phyloP scores from a whole-genome alignment of 2,113 vertebrate species.

The Phodopus roborovskii region DNA sequence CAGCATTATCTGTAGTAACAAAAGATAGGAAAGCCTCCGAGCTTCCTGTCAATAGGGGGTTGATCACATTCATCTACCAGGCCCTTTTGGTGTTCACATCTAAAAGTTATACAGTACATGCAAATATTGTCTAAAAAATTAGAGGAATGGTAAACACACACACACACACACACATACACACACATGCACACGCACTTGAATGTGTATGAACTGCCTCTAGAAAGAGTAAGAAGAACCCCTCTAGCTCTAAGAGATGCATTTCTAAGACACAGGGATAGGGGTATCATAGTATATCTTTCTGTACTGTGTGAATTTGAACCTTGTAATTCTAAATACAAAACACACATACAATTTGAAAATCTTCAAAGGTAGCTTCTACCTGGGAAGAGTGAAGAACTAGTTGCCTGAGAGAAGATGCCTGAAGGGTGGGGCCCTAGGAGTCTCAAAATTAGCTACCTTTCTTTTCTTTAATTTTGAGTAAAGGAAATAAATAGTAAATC shows the following conservation, averaged over 20 bases:
- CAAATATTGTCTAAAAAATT: neutral
- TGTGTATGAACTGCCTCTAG: neutral
- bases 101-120: neutral
- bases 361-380: slow-evolving; percentile 18
- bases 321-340: neutral
- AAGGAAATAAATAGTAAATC: slow-evolving; percentile 46
- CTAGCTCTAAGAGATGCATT: neutral
- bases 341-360: neutral
- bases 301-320: slow-evolving; percentile 41
- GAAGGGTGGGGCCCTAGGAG: neutral
- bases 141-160: neutral
- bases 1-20: neutral
- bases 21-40: slow-evolving; percentile 4
- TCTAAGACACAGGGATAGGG: neutral
- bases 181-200: neutral
- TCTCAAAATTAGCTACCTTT: neutral
- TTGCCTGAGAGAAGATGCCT: neutral
- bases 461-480: slow-evolving; percentile 42
- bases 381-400: neutral
- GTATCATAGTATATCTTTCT: neutral
- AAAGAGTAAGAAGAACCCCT: neutral
- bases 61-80: neutral
- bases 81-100: neutral
- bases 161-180: neutral
- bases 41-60: neutral